Evolutionary conservation across 1,140 invertebrate genomes (phyloP).

Genomic region (Bombus terrestris): DNA sequence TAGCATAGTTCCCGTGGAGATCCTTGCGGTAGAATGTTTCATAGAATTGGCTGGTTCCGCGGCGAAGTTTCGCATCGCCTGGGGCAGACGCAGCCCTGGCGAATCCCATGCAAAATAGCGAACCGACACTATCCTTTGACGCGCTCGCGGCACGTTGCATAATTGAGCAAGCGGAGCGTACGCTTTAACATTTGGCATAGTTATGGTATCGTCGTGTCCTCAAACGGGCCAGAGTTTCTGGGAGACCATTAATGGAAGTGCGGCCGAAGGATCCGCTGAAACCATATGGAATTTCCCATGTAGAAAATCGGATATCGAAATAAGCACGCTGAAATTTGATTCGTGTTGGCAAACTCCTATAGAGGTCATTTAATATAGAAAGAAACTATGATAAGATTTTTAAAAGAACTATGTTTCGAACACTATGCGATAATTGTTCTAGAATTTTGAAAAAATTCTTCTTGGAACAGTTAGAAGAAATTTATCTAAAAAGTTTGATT

Average conservation of each 20-base stretch:
- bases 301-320: constrained; percentile 41
- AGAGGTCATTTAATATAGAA: too few relatives aligned
- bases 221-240: not conserved
- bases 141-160: constrained; percentile 29
- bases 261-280: constrained; percentile 28
- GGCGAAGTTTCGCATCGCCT: constrained; percentile 28
- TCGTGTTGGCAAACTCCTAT: too few relatives aligned
- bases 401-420: too few relatives aligned
- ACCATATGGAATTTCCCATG: constrained; percentile 41
- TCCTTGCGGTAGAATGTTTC: not conserved
- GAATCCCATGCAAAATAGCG: constrained; percentile 40
- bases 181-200: constrained; percentile 40
- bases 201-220: constrained; percentile 27
- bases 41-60: not conserved
- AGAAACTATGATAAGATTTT: too few relatives aligned
- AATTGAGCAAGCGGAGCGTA: constrained; percentile 33
- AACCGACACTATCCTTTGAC: constrained; percentile 37
- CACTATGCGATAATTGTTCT: too few relatives aligned
- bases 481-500: not conserved
- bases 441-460: too few relatives aligned
- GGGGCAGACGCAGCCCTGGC: not conserved
- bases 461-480: not conserved
- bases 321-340: not conserved
- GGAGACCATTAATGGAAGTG: constrained; percentile 37
- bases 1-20: not conserved